A percentile compares a stretch with the other conserved stretches of the same genome.
Evolutionary conservation across 2,888 invertebrate genomes (phyloP).

Genomic region (Calliopum simillimum): DNA sequence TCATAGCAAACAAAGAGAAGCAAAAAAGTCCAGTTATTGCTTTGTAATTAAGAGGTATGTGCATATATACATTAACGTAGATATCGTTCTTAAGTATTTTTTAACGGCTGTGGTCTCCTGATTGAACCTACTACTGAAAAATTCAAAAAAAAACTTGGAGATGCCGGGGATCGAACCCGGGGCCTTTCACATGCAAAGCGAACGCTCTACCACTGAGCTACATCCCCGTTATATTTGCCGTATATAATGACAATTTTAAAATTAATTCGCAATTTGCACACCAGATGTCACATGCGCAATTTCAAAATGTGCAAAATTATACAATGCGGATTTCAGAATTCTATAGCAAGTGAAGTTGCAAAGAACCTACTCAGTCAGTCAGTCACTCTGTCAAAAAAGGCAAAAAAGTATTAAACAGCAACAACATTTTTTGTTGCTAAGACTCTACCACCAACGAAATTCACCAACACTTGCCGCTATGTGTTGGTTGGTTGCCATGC

Average conservation of each 20-base stretch:
- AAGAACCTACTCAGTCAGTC: neutral
- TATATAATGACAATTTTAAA: neutral
- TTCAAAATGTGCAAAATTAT: conserved; percentile 22
- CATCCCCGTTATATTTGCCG: conserved; percentile 72
- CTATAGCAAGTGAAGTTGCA: neutral
- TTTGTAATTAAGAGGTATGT: no score
- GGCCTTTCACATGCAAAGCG: conserved; percentile 99
- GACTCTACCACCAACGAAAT: no score
- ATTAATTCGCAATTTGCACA: neutral
- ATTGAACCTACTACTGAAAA: no score
- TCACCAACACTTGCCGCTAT: no score
- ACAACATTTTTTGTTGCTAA: neutral
- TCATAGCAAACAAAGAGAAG: no score
- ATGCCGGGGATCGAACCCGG: conserved; percentile 98
- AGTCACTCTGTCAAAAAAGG: no score
- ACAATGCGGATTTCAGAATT: conserved; percentile 22
- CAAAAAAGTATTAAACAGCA: neutral
- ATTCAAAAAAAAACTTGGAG: conserved; percentile 73
- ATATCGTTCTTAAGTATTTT: no score
- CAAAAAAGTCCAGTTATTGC: no score
- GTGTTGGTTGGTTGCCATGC: no score
- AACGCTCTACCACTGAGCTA: conserved; percentile 99
- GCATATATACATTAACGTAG: no score
- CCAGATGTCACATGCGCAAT: conserved; percentile 22
- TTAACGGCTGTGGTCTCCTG: no score